A percentile compares a stretch with the other conserved stretches of the same genome.
Conservation (phyloP, 92 coral and sea anemone genomes). For the Montipora capitata region DNA sequence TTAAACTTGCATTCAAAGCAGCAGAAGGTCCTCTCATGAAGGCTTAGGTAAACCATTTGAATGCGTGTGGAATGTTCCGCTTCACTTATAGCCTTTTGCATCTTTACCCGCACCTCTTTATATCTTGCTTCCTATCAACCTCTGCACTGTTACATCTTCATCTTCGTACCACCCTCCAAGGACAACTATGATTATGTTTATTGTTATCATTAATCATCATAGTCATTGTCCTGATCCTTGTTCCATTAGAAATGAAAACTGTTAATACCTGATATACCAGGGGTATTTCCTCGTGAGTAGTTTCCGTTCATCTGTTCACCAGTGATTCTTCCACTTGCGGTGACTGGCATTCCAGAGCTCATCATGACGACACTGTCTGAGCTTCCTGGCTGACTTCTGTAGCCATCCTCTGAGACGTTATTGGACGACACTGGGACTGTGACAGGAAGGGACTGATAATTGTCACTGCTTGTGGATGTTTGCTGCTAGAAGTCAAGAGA, state of each 20-base stretch:
- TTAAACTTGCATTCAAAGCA: no score
- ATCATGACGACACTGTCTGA: slow-evolving; percentile 74
- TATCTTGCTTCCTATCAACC: no score
- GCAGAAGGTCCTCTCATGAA: no score
- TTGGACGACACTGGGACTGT: slow-evolving; percentile 88
- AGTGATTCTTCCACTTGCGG: slow-evolving; percentile 82
- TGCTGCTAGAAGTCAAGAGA: slow-evolving; percentile 25
- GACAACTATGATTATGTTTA: no score
- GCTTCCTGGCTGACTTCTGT: slow-evolving; percentile 77
- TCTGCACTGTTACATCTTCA: no score
- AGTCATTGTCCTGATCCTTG: no score
- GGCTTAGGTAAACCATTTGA: no score
- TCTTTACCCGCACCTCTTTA: no score
- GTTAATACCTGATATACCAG: slow-evolving; percentile 79
- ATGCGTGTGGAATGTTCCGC: no score
- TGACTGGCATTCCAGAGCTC: slow-evolving; percentile 76
- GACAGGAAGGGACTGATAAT: slow-evolving; percentile 77
- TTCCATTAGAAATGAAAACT: background rate
- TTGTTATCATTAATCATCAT: no score
- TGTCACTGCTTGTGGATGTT: slow-evolving; percentile 4
- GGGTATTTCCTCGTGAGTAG: slow-evolving; percentile 51
- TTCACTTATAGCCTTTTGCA: no score
- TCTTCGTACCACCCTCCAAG: no score
- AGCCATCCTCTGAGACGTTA: slow-evolving; percentile 72
- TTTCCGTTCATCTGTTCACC: slow-evolving; percentile 64